These are phyloP conservation scores for Sisyra terminalis DNA, from an alignment of 2,888 invertebrate species.

Conservation along the genomic window DNA sequence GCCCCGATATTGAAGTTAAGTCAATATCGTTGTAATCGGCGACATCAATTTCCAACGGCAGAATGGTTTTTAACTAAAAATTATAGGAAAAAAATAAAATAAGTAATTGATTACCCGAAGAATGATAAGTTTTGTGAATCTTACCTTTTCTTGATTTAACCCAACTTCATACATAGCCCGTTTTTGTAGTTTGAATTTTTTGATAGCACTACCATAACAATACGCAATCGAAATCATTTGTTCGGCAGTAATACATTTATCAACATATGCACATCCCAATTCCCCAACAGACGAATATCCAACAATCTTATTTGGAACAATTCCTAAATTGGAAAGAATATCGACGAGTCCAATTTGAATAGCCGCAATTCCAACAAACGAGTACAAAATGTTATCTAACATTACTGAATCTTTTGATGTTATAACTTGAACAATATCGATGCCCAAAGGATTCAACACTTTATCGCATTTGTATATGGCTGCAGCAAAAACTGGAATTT, in stretches of 20 bases:
- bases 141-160: conserved; percentile 8
- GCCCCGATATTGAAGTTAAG: conserved; percentile 80
- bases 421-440: conserved; percentile 46
- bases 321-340: conserved; percentile 30
- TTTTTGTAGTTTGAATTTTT: conserved; percentile 41
- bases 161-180: conserved; percentile 78
- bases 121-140: too few relatives aligned
- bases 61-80: conserved; percentile 30
- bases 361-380: conserved; percentile 59
- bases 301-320: conserved; percentile 16
- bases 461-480: conserved; percentile 44
- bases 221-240: conserved; percentile 67
- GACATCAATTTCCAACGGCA: conserved; percentile 62
- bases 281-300: conserved; percentile 85
- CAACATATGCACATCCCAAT: conserved; percentile 80
- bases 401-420: conserved; percentile 41
- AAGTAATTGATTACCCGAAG: neutral
- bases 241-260: conserved; percentile 68
- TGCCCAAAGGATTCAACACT: conserved; percentile 40
- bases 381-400: conserved; percentile 50
- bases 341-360: conserved; percentile 35
- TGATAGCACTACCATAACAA: conserved; percentile 51
- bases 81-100: neutral
- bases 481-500: conserved; percentile 43
- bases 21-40: conserved; percentile 80